Conservation (phyloP, 2,113 vertebrate genomes). For the Centropus bengalensis region DNA sequence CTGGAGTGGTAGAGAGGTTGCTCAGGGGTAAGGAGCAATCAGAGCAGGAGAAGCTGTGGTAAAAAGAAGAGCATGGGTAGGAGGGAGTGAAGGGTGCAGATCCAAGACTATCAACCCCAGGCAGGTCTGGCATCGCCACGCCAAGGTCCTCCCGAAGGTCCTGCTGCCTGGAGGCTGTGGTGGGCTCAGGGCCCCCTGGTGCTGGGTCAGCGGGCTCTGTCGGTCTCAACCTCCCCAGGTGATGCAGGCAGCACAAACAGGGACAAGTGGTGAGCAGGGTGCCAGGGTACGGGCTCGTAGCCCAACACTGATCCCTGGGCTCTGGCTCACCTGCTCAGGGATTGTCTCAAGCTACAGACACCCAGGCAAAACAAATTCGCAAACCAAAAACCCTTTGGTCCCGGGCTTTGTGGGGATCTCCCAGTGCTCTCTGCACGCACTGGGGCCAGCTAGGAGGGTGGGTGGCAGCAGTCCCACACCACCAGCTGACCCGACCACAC, state of each 20-base stretch:
- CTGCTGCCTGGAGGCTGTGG: neutral
- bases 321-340: neutral
- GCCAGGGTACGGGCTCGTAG: neutral
- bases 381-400: neutral
- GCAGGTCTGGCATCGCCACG: neutral
- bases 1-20: neutral
- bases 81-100: neutral
- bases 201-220: neutral
- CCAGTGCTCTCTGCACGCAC: neutral
- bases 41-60: neutral
- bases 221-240: neutral
- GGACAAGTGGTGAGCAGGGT: neutral
- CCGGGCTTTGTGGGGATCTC: neutral
- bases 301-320: neutral
- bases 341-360: neutral
- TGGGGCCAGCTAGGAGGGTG: fast-evolving
- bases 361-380: neutral
- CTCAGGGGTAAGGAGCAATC: neutral
- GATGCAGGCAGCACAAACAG: neutral
- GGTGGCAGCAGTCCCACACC: neutral
- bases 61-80: neutral
- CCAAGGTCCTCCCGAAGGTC: neutral
- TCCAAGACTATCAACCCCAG: neutral
- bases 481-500: neutral
- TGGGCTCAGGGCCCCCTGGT: neutral